Conservation (phyloP, 2,113 vertebrate species). For the Bufo gargarizans region DNA sequence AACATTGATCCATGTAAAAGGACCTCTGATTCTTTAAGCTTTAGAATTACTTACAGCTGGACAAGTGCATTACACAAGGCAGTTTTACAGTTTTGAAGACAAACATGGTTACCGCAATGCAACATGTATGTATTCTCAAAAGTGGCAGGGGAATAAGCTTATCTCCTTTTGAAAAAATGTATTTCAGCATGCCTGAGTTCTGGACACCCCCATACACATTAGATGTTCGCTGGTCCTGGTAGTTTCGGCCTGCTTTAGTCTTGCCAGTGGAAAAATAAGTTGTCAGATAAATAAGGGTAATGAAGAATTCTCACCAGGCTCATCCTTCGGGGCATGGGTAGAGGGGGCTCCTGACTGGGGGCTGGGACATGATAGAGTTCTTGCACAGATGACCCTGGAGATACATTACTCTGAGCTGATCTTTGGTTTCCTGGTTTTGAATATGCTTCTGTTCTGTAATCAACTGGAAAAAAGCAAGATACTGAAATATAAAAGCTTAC, state of each 20-base stretch:
- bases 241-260: no score
- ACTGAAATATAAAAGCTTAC: no score
- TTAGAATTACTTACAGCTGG: no score
- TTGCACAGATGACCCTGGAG: slow-evolving; percentile 45
- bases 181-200: no score
- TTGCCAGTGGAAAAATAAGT: neutral
- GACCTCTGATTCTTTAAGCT: no score
- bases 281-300: neutral
- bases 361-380: slow-evolving; percentile 63
- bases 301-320: slow-evolving; percentile 35
- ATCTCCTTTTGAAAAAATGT: no score
- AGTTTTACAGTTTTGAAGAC: neutral
- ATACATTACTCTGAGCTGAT: slow-evolving; percentile 32
- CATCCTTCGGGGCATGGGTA: slow-evolving; percentile 63
- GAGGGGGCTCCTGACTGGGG: slow-evolving; percentile 45
- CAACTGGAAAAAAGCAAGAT: neutral
- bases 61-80: no score
- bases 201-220: no score
- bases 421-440: slow-evolving; percentile 47
- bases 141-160: no score
- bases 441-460: slow-evolving; percentile 41
- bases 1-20: no score
- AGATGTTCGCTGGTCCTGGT: no score
- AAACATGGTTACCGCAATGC: neutral
- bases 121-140: neutral